These are phyloP conservation scores for Rhagologus leucostigma DNA, from an alignment of 2,113 vertebrate genomes.

Conservation along the genomic window DNA sequence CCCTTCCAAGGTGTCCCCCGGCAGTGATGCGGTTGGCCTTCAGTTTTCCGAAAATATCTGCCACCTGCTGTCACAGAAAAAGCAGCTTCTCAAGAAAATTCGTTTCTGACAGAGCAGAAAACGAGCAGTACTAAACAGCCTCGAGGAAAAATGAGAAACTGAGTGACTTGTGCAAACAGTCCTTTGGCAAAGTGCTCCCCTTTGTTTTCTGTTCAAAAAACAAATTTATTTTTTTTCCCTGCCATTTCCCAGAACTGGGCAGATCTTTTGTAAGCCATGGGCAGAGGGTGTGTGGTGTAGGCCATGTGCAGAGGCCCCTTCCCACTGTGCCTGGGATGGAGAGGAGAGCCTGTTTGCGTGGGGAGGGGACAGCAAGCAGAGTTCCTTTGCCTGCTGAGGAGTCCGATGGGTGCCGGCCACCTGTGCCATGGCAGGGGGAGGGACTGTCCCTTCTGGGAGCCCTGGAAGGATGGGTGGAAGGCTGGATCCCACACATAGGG, in stretches of 20 bases:
- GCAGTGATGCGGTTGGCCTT: neutral
- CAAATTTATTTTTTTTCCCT: neutral
- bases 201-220: neutral
- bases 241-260: neutral
- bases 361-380: neutral
- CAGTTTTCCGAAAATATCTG: neutral
- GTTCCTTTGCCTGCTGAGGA: neutral
- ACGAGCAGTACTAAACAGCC: neutral
- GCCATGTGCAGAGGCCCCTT: neutral
- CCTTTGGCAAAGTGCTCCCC: neutral
- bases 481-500: rapidly evolving
- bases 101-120: neutral
- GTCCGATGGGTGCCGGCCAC: rapidly evolving
- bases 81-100: neutral
- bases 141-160: neutral
- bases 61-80: neutral
- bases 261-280: neutral
- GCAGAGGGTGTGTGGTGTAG: neutral
- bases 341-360: neutral
- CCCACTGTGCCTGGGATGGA: neutral
- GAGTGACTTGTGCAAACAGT: neutral
- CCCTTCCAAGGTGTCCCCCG: neutral
- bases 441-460: neutral
- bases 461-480: neutral
- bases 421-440: neutral